Base-by-base conservation (phyloP, 2,113 vertebrate species). In the Pithys albifrons region DNA sequence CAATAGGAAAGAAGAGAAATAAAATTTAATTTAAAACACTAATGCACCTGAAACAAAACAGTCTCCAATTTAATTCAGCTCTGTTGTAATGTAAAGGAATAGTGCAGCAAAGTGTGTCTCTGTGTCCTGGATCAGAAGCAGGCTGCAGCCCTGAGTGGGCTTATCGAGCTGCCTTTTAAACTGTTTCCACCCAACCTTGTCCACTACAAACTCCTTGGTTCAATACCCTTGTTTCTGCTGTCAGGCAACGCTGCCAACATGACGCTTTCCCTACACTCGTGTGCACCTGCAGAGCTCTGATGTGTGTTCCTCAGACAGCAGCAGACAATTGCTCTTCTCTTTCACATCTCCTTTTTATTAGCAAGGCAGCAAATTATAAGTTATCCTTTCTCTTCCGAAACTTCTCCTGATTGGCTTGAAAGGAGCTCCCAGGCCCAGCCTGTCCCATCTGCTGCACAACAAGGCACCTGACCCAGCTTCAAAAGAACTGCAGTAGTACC, bases 191-290 rank as follows among this genome's bases (percentile, higher is more conserved):
- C 66, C 78, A 94, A 2, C 71, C 90, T 66, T 83, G 88, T 83
- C 88, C 88, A 54, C 71, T 70, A 73, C 58, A 79, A 73, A 91
- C 73, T 70, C 82, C 79, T 76, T 0, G 1, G 41, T 88, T 70
- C 64, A 65, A 35, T 55, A 70, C 28, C 54, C 67, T 61, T 93
- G 85, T 83, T 95, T 80, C 92, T 90, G 85, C 91, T 93, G 92
- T 73, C 92, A 79, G 88, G 74, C 78, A 85, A 45, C 8, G 17
- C 74, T 23, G 62, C 0, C 6, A 80, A 93, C 67, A 33, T 28
- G 66, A 93, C 1, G 1, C 28, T 90, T 90, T 79, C 70, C 19
- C 74, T 76, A 8, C 62, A 43, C 52, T 90, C 18, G 33, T 1
- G 2, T 73, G 82, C 37, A 73, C 85, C 85, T 85, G 62, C 17